Base-by-base conservation (phyloP, 2,113 vertebrate genomes). In the Deroptyus accipitrinus region DNA sequence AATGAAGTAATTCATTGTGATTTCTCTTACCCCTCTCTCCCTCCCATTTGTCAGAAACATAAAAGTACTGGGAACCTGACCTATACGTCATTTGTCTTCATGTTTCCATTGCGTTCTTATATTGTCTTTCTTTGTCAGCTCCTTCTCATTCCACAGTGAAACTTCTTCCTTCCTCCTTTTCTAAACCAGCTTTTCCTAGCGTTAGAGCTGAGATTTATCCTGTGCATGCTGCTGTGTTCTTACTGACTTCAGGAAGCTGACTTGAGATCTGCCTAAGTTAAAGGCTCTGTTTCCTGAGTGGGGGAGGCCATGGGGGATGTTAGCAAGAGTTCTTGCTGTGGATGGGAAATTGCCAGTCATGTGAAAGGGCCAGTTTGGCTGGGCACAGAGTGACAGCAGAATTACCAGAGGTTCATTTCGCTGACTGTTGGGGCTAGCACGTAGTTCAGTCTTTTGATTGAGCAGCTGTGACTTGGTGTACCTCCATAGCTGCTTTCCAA, bases 81-180 rank as follows among this genome's bases (percentile, higher is more conserved):
- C 35, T 51, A 0, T 63, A 17, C 31, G 62, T 41, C 15, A 3
- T 68, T 92, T 83, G n/a, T 24, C 46, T 93, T 39, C 25, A 1
- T 33, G 44, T 82, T 86, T 70, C 66, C 35, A 2, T 37, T 82
- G 78, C 14, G 0, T 80, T 90, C 35, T 51, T 70, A 28, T 30
- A 39, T 83, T 95, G 91, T 92, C 86, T 83, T 10, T 70, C 54
- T 86, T 74, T 89, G 92, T 92, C 92, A 90, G 55, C 77, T 81
- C 64, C 85, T 88, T 64, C 72, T 90, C 57, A 52, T 96, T 84
- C 66, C 73, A 82, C 86, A 68, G 49, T 78, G 64, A 88, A 88
- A 72, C 44, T 92, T 90, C 79, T 97, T 93, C 85, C 94, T 96
- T 96, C 95, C 94, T 96, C 68, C 88, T 44, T 88, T 96, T 94